Base-by-base conservation (phyloP, 2,113 vertebrate genomes). In the Pionites leucogaster region DNA sequence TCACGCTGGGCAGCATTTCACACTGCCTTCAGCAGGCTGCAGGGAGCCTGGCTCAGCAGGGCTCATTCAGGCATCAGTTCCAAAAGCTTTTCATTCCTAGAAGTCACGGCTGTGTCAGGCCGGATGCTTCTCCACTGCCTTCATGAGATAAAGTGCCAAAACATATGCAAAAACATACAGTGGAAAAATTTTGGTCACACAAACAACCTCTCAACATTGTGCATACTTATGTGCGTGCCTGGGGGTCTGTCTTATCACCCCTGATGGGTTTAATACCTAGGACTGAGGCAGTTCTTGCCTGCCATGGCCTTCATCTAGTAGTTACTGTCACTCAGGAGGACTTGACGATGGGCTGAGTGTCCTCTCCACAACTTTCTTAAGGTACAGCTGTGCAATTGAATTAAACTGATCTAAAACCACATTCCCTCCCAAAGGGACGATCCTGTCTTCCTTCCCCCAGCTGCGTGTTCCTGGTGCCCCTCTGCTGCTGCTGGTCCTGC, bases 141-240 rank as follows among this genome's bases (percentile, higher is more conserved):
- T 55, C 53, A 29, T 0, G 1, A 85, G 67, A 39, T 5, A 47
- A 53, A 71, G 52, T 39, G 16, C 29, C 24, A 50, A 69, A 64
- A 39, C 0, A 0, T 11, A 11, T 27, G 17, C 24, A 78, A 86
- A 95, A 86, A 57, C 4, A 29, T 1, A 24, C 0, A 2, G 20
- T 19, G 33, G 23, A 76, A 74, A 47, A 11, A 19, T 3, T 42
- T 60, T 3, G 11, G 18, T 64, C 41, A 24, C 33, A 17, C 29
- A 10, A 82, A 6, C 2, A 11, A 28, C 11, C 4, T 4, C 2
- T 33, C 47, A 93, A 1, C 20, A 35, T 31, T 1, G 1, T 44
- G 39, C 17, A 22, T 47, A 29, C 5, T 80, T 29, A 10, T 18
- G 12, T 57, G 59, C 0, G 0, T 42, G 35, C 22, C 59, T 63